Conservation (phyloP, 2,113 vertebrate genomes). For the Salvelinus sp. region DNA sequence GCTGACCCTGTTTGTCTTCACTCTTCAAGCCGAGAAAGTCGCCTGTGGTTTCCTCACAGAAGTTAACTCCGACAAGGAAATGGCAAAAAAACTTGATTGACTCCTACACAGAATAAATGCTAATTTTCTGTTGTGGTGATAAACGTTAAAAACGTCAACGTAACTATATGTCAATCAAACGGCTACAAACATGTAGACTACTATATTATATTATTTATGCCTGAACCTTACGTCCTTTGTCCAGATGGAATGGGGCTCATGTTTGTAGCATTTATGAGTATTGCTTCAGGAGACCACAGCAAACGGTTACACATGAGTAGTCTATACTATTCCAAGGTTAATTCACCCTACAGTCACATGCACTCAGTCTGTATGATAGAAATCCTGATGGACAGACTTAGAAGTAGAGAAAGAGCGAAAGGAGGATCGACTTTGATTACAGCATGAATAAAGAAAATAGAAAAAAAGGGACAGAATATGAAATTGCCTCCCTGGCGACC, state of each 20-base stretch:
- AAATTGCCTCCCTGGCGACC: conserved; percentile 33
- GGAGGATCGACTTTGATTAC: conserved; percentile 19
- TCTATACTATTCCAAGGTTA: conserved; percentile 5
- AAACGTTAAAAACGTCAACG: too few species aligned
- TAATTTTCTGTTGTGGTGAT: too few species aligned
- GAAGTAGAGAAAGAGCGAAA: conserved; percentile 11
- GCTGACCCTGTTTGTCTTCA: too few species aligned
- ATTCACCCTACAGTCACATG: not conserved
- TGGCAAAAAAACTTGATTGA: too few species aligned
- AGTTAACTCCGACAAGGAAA: too few species aligned
- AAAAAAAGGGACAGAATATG: conserved; percentile 30
- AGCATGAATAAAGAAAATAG: conserved; percentile 47
- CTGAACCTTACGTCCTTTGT: conserved; percentile 32
- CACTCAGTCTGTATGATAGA: conserved; percentile 39
- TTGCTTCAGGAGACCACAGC: conserved; percentile 28
- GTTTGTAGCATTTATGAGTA: conserved; percentile 43
- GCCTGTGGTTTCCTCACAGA: too few species aligned
- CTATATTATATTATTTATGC: conserved; percentile 1
- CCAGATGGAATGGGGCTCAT: conserved; percentile 47
- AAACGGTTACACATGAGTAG: not conserved
- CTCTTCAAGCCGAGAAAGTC: too few species aligned
- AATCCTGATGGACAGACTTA: conserved; percentile 43
- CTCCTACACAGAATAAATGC: too few species aligned
- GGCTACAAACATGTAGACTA: not conserved
- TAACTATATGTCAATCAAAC: too few species aligned